Evolutionary conservation across 2,797 vertebrate species (phyloP), one percentile per base, ranked within the genome.

Genomic region (Aldrovandia affinis): DNA sequence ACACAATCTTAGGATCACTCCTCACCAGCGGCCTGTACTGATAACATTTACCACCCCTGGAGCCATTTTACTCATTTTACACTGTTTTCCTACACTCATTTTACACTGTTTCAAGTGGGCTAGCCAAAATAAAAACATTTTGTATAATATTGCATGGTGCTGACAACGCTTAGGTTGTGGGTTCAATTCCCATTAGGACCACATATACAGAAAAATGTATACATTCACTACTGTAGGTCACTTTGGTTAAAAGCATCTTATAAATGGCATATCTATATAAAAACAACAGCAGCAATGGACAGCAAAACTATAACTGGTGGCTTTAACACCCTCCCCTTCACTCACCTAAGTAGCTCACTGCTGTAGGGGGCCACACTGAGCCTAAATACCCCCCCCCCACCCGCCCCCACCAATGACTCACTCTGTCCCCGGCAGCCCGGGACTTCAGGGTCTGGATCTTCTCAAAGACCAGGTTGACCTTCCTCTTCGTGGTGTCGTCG

Each of bases 371-470:
- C n/a, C 89, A 87, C 84, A 78, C 81, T 85, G 54, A 84, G 42
- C 52, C 85, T 78, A 85, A 79, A 81, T 83, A 83, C 52, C 88
- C 80, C 1, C 36, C 85, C 25, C 78, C 3, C 83, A 83, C 52
- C 88, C 80, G 1, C 36, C 85, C 25, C 78, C 3, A 88, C 92
- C 70, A 90, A 89, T 50, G 44, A 80, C 92, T 94, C 85, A 96
- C 95, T 88, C 93, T 96, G 84, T 92, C 96, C 85, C 93, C 96
- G 1, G 97, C 95, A 82, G 97, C 98, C 87, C 97, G 95, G 85
- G 98, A 98, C 92, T 98, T 99, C 90, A 99, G 90, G 1, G 98
- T 99, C 93, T 99, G 98, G 89, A 99, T 99, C 94, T 99, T 99
- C 95, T 99, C 98, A 92, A 99, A 99, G 86, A 99, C 98, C 70